A percentile compares a stretch with the other conserved stretches of the same genome.
phyloP scores from a whole-genome alignment of 2,888 invertebrate genomes.

The Hesperia comma region DNA sequence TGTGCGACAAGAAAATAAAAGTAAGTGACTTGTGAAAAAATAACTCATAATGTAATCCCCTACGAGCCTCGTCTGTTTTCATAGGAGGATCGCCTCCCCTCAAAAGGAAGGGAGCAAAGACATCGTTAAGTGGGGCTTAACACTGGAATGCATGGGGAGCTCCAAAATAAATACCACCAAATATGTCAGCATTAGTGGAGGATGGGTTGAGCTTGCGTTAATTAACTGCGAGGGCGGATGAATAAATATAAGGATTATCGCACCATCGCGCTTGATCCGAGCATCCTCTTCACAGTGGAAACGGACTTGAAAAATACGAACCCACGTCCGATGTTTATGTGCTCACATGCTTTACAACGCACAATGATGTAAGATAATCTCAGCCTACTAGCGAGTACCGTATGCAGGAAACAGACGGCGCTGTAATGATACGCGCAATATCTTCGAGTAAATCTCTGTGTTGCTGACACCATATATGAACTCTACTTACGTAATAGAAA shows the following conservation, averaged over 20 bases:
- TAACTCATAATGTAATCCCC: constrained; percentile 11
- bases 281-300: constrained; percentile 37
- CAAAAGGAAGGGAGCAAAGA: constrained; percentile 53
- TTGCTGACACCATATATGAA: constrained; percentile 20
- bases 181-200: constrained; percentile 49
- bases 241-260: constrained; percentile 79
- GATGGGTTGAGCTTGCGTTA: constrained; percentile 60
- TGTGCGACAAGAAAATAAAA: constrained; percentile 3
- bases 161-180: constrained; percentile 65
- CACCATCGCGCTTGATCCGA: constrained; percentile 62
- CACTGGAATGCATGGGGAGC: constrained; percentile 55
- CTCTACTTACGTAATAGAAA: constrained; percentile 4
- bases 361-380: constrained; percentile 34
- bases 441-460: constrained; percentile 25
- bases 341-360: constrained; percentile 28
- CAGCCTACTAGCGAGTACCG: constrained; percentile 18
- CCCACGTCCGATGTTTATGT: constrained; percentile 19
- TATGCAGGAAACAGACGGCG: constrained; percentile 28
- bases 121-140: constrained; percentile 64
- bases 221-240: constrained; percentile 63
- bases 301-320: constrained; percentile 31
- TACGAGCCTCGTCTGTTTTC: constrained; percentile 22
- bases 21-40: constrained; percentile 16
- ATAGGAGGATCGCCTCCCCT: constrained; percentile 40
- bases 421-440: constrained; percentile 28